Evolutionary conservation across 2,888 invertebrate species (phyloP).

Genomic region (Cosmorhoe ocellata): DNA sequence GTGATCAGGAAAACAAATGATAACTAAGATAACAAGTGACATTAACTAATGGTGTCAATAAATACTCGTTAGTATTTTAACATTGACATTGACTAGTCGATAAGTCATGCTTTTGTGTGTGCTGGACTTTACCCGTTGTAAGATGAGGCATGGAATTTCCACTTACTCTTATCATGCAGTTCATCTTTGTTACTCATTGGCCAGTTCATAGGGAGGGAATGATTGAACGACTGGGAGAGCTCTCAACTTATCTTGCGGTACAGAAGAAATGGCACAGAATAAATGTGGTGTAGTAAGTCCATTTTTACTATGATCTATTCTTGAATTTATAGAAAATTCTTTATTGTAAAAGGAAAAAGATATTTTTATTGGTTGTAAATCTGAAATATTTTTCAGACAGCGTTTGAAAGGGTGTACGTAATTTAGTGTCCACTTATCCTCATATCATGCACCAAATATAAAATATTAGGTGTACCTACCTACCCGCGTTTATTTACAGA

Average conservation of each 20-base stretch:
- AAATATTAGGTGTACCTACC: no score
- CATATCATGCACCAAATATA: no score
- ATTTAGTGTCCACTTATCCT: no score
- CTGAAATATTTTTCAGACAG: no score
- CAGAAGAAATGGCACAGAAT: constrained; percentile 12
- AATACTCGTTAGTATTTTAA: no score
- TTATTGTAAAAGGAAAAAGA: no score
- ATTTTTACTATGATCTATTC: neutral
- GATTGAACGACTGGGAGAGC: constrained; percentile 16
- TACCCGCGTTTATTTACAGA: no score
- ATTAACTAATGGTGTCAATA: no score
- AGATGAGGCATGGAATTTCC: constrained; percentile 11
- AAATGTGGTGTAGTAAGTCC: neutral
- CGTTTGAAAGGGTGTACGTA: no score
- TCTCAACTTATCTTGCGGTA: constrained; percentile 11
- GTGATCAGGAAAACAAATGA: no score
- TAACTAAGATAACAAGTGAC: no score
- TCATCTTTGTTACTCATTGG: constrained; percentile 23
- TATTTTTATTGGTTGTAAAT: no score
- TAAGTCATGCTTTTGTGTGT: neutral
- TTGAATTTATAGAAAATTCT: neutral
- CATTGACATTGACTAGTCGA: neutral
- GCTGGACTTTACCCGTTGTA: constrained; percentile 2
- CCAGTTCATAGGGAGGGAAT: constrained; percentile 21
- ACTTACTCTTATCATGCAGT: constrained; percentile 19